Conservation (phyloP, 2,888 invertebrate genomes). For the Drosophila conformis region DNA sequence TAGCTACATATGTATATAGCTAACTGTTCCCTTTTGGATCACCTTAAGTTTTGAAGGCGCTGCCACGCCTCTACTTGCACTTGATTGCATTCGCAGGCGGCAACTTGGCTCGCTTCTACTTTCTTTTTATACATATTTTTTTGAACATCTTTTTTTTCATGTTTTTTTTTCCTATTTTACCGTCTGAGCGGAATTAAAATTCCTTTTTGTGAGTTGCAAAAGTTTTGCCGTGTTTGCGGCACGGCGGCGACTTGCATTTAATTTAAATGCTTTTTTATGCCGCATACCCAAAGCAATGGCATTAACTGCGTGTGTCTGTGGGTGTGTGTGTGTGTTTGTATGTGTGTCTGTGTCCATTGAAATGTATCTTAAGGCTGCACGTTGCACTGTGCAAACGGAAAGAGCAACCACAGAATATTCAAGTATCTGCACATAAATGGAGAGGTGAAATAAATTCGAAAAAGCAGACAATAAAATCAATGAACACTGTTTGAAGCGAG, state of each 20-base stretch:
- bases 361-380: constrained; percentile 44
- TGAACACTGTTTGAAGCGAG: not conserved
- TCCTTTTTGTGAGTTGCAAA: constrained; percentile 30
- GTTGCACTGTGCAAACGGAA: constrained; percentile 15
- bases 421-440: constrained; percentile 2
- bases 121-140: constrained; percentile 20
- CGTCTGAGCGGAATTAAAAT: constrained; percentile 43
- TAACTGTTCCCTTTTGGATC: constrained; percentile 37
- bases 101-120: constrained; percentile 22
- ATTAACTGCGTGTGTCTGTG: not conserved
- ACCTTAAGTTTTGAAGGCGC: constrained; percentile 45
- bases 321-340: not conserved
- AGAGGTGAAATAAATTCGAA: constrained; percentile 1
- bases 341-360: constrained; percentile 38
- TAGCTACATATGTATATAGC: constrained; percentile 24
- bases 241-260: constrained; percentile 58
- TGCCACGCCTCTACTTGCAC: constrained; percentile 53
- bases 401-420: constrained; percentile 5
- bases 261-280: constrained; percentile 55
- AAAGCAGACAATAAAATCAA: constrained; percentile 9
- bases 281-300: constrained; percentile 16
- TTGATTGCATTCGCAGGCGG: constrained; percentile 51
- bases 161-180: constrained; percentile 16
- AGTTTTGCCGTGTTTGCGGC: constrained; percentile 35
- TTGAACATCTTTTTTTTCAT: constrained; percentile 9